phyloP scores from a whole-genome alignment of 2,888 invertebrate species.

The Paralinhomoeus sp. region DNA sequence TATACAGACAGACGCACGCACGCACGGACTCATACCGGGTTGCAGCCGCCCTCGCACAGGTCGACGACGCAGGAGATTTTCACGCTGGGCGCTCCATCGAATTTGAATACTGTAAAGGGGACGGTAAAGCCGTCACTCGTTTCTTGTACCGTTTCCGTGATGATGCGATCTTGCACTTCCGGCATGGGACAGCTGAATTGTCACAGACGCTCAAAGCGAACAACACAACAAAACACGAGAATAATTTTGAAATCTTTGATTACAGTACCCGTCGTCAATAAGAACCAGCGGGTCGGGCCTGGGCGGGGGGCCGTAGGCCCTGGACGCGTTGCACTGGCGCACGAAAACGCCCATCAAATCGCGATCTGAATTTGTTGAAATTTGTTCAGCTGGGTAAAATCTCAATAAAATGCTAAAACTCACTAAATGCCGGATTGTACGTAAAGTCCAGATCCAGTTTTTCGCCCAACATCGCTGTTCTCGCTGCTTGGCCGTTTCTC shows the following conservation, averaged over 20 bases:
- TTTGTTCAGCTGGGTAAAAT: not conserved
- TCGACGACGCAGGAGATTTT: conserved; percentile 1
- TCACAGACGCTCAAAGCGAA: too few species aligned
- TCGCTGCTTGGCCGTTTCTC: not conserved
- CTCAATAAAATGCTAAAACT: not conserved
- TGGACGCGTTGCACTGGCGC: conserved; percentile 2
- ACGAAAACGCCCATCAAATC: not conserved
- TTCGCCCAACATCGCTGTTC: not conserved
- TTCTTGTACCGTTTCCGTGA: not conserved
- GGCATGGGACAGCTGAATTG: conserved; percentile 2
- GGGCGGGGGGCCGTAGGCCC: not conserved
- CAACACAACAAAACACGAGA: too few species aligned
- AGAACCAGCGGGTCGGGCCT: conserved; percentile 1
- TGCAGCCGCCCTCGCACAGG: conserved; percentile 3
- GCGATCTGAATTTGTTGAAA: not conserved
- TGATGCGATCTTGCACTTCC: not conserved
- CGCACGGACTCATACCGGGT: conserved; percentile 2
- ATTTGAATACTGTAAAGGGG: conserved; percentile 2
- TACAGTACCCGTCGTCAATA: not conserved
- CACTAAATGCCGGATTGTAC: not conserved
- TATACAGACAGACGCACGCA: too few species aligned
- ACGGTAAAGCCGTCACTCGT: not conserved
- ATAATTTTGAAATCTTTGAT: too few species aligned
- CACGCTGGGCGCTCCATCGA: conserved; percentile 3
- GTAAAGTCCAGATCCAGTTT: not conserved